Evolutionary conservation across 2,113 vertebrate species (phyloP).

Genomic region (Xiphorhynchus elegans): DNA sequence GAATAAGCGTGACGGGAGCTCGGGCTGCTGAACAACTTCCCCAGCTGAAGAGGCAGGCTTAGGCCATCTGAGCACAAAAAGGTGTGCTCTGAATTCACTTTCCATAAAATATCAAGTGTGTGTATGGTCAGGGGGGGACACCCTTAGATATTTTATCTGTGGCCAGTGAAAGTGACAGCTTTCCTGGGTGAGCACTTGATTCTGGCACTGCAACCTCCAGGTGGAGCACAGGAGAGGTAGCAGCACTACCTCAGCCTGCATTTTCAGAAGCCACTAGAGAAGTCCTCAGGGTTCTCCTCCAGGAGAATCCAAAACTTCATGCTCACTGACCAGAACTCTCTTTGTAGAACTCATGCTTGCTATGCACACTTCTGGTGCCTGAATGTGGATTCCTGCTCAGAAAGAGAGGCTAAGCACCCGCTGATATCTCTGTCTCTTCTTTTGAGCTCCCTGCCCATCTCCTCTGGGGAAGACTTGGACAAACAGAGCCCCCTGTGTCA

Average conservation of each 20-base stretch:
- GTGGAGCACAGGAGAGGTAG: background rate
- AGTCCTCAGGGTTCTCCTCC: background rate
- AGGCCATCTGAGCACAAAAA: background rate
- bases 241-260: background rate
- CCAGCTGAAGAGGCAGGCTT: background rate
- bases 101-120: background rate
- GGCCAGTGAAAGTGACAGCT: background rate
- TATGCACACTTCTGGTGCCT: background rate
- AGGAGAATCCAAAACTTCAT: background rate
- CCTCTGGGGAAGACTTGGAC: background rate
- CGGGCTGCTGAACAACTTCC: slow-evolving; percentile 10
- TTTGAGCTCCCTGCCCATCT: background rate
- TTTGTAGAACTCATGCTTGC: fast-evolving
- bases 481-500: background rate
- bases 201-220: background rate
- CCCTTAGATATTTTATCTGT: background rate
- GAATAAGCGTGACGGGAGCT: slow-evolving; percentile 39
- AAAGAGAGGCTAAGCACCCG: background rate
- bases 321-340: background rate
- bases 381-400: background rate
- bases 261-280: background rate
- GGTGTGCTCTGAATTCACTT: background rate
- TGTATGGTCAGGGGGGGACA: fast-evolving
- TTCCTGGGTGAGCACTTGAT: fast-evolving
- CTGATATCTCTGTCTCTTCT: background rate